Evolutionary conservation across 1,140 invertebrate genomes (phyloP), one percentile per base, ranked within the genome.

Genomic region (Copidosoma floridanum): DNA sequence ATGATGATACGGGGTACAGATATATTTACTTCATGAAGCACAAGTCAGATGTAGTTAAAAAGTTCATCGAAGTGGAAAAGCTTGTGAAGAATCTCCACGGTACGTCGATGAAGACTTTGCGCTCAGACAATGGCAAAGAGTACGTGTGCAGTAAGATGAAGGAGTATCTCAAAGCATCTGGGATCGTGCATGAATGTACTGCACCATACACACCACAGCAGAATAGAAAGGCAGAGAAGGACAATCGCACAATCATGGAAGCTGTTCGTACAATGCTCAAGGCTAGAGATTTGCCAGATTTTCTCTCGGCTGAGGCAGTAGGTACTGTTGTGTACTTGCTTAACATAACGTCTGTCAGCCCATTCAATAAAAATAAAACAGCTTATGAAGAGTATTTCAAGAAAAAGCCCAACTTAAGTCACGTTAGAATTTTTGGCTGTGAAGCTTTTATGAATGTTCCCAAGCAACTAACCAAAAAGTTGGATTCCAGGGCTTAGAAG

Each of bases 221-320:
- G 65, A 78, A 78, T 58, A 70, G 70, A 3, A 40, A 66, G 1
- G 64, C 67, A 21, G 78, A 82, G 59, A 58, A 73, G 53, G 69
- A 72, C 20, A 74, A 77, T 26, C 12, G 50, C 14, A 52, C 50
- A 1, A 4, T 52, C 1, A 2, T 18, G 5, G 50, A 52, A n/a
- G 14, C 32, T 38, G 32, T 35, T 2, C 37, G 50, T 8, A 52
- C 50, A 5, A 52, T 52, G 35, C 12, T 40, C 6, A 38, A 38
- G 1, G 40, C 20, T 12, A 6, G 29, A 32, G 12, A 12, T 32
- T 11, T 52, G 1, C n/a, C 37, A 7, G 2, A 2, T 1, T 6
- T 14, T n/a, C 35, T 52, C 1, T 52, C 32, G 50, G 2, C 50
- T n/a, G 50, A 52, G 40, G 50, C 35, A 20, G 21, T 52, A 1